Evolutionary conservation across 2,113 vertebrate species (phyloP).

Genomic region (Melanotaenia duboulayi): DNA sequence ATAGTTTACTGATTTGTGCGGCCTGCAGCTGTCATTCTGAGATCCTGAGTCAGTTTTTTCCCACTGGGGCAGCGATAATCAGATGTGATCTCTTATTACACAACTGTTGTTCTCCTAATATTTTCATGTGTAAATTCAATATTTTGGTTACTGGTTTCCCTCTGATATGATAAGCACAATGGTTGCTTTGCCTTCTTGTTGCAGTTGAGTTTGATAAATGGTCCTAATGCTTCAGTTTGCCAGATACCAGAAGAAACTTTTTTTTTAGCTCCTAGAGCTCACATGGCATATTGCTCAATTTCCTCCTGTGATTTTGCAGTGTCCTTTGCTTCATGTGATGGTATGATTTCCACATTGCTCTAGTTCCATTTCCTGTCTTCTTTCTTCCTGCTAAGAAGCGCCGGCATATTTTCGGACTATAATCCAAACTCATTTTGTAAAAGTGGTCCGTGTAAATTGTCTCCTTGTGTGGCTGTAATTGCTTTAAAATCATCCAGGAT

Average conservation of each 20-base stretch:
- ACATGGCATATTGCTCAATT: constrained; percentile 41
- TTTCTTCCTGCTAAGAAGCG: neutral
- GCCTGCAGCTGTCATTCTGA: too few relatives aligned
- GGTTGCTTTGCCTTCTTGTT: neutral
- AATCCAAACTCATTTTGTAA: neutral
- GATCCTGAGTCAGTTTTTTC: too few relatives aligned
- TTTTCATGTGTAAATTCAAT: too few relatives aligned
- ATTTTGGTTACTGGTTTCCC: too few relatives aligned
- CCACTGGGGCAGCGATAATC: too few relatives aligned
- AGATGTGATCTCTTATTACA: too few relatives aligned
- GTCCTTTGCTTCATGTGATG: constrained; percentile 36
- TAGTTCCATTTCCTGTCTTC: constrained; percentile 44
- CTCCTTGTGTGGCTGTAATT: constrained; percentile 23
- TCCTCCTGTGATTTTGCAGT: constrained; percentile 46
- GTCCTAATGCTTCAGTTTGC: neutral
- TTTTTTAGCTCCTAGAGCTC: constrained; percentile 10
- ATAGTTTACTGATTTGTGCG: too few relatives aligned
- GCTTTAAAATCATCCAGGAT: constrained; percentile 2
- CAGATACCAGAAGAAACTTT: neutral
- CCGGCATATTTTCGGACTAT: neutral
- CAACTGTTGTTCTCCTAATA: too few relatives aligned
- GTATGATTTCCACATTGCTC: constrained; percentile 35
- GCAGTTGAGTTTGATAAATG: neutral
- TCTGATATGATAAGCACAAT: too few relatives aligned
- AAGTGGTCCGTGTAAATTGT: neutral